Evolutionary conservation across 2,888 invertebrate genomes (phyloP).

Genomic region (Clepsis dumicolana): DNA sequence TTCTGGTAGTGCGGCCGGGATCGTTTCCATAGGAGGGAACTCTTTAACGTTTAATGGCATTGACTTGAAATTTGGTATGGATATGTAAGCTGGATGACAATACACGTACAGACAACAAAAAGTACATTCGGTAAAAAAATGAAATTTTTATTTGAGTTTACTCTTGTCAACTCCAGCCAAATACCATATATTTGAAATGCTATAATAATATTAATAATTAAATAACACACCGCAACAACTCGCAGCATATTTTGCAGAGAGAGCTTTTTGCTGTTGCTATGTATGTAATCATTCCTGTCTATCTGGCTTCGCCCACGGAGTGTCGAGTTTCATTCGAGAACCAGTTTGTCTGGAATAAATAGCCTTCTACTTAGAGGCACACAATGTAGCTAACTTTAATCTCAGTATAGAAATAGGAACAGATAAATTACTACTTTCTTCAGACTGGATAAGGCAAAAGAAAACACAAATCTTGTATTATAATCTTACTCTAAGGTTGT

Average conservation of each 20-base stretch:
- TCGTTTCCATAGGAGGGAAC: too few species aligned
- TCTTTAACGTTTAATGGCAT: too few species aligned
- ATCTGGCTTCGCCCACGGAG: slow-evolving; percentile 7
- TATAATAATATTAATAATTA: too few species aligned
- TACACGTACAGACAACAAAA: too few species aligned
- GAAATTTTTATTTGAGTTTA: too few species aligned
- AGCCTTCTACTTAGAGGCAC: neutral
- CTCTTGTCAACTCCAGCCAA: too few species aligned
- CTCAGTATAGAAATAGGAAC: neutral
- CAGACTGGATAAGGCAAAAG: neutral
- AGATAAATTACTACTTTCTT: neutral
- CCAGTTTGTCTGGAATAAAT: slow-evolving; percentile 18
- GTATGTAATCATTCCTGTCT: slow-evolving; percentile 2
- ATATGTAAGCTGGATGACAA: too few species aligned
- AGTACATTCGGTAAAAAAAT: too few species aligned
- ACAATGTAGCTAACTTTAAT: neutral
- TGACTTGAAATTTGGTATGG: too few species aligned
- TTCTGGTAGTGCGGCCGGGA: too few species aligned
- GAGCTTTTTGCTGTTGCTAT: neutral
- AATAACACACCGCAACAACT: too few species aligned
- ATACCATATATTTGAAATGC: too few species aligned
- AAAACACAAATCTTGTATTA: neutral
- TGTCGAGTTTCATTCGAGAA: slow-evolving; percentile 19
- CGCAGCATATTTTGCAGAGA: neutral
- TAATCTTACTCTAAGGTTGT: neutral